Base-by-base conservation (phyloP, 2,113 vertebrate genomes). In the Scophthalmus maximus region DNA sequence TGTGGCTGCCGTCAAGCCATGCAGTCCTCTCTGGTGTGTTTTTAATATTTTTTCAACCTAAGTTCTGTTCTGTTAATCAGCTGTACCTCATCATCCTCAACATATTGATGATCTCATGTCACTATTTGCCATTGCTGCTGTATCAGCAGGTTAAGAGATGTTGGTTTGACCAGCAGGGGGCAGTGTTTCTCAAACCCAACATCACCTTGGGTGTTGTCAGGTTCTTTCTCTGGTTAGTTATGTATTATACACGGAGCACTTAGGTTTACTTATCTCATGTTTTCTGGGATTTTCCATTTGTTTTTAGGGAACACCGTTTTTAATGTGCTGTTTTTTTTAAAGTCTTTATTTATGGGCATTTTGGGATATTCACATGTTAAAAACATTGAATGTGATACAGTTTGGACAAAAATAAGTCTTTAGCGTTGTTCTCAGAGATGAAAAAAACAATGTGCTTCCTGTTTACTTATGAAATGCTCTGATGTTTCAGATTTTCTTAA, bases 121-220 rank as follows among this genome's bases (percentile, higher is more conserved):
- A 80, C 58, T 7, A 20, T 79, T 77, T 79, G 18, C 26, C 62
- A 73, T 78, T 81, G 76, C 79, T 89, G 86, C 87, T 93, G 86
- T 91, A 90, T 92, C 84, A 82, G 89, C 89, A 90, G 90, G 64
- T 89, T 85, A 79, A 79, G 64, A 76, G 61, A 56, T 60, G 56
- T 58, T 60, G 42, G 66, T 67, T 69, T 77, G 59, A 82, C 89
- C 92, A 92, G 86, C 81, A 94, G 91, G 76, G 85, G 90, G 52
- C 92, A 86, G 83, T 86, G 73, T 87, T 34, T 88, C 73, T 84
- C 66, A 90, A 63, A 74, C 55, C 22, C 73, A 55, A 47, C 52
- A 68, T 38, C 27, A 18, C 11, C 25, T n/a, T 29, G 36, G 67
- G 17, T 68, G 66, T 32, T 50, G 40, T 29, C 5, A 47, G 15